Conservation (phyloP, 2,888 invertebrate species). For the Acleris holmiana region DNA sequence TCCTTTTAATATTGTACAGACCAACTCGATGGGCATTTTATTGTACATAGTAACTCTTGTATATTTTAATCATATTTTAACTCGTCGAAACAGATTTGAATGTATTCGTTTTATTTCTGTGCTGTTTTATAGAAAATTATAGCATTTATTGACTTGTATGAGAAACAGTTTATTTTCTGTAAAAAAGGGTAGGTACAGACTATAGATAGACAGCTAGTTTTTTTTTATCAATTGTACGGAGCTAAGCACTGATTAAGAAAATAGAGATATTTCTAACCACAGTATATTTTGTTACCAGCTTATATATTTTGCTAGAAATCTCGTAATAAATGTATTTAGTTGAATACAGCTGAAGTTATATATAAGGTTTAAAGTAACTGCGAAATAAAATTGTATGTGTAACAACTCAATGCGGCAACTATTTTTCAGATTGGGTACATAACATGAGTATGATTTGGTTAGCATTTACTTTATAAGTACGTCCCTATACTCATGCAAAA, state of each 20-base stretch:
- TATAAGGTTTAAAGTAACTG: too few relatives aligned
- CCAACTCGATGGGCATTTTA: conserved; percentile 16
- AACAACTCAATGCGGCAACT: too few relatives aligned
- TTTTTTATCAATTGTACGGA: too few relatives aligned
- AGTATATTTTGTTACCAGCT: conserved; percentile 32
- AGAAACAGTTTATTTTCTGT: too few relatives aligned
- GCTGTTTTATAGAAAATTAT: neutral
- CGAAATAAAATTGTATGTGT: too few relatives aligned
- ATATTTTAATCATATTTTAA: neutral
- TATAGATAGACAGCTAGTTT: neutral
- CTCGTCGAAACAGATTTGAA: neutral
- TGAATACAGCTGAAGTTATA: neutral
- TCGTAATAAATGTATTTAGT: conserved; percentile 3
- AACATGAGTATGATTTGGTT: too few relatives aligned
- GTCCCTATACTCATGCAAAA: too few relatives aligned
- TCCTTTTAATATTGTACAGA: conserved; percentile 44
- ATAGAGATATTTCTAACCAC: conserved; percentile 11
- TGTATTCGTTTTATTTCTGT: neutral
- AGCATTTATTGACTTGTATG: neutral
- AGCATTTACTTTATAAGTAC: too few relatives aligned
- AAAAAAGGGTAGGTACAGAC: conserved; percentile 17
- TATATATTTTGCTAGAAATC: conserved; percentile 27
- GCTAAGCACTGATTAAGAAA: too few relatives aligned
- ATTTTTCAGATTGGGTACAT: too few relatives aligned
- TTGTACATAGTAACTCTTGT: conserved; percentile 10